Evolutionary conservation across 2,797 vertebrate genomes (phyloP).

Genomic region (Harpagifer antarcticus): DNA sequence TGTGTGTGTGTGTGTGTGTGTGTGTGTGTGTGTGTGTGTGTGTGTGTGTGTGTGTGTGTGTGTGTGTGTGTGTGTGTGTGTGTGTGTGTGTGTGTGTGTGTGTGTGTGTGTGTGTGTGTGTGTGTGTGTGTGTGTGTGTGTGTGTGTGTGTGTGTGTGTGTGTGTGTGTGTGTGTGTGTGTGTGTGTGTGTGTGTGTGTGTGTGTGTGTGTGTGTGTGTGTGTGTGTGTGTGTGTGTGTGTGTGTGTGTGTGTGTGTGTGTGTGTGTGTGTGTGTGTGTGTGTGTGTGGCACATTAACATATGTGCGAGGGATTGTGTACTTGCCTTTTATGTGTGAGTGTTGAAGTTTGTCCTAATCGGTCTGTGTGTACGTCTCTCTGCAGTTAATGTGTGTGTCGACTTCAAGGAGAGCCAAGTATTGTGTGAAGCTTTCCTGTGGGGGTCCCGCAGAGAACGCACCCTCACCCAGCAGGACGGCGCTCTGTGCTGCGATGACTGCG

Average conservation of each 20-base stretch:
- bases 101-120: constrained; percentile 29
- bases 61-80: constrained; percentile 27
- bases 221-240: constrained; percentile 31
- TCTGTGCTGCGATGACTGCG: neutral
- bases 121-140: constrained; percentile 47
- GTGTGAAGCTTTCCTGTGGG: constrained; percentile 82
- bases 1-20: constrained; percentile 31
- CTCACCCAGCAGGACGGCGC: constrained; percentile 55
- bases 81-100: constrained; percentile 32
- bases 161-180: constrained; percentile 40
- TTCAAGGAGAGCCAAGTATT: constrained; percentile 79
- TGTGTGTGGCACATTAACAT: constrained; percentile 1
- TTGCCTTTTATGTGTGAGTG: constrained; percentile 47
- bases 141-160: constrained; percentile 10
- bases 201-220: constrained; percentile 26
- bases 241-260: constrained; percentile 10
- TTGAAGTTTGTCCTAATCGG: constrained; percentile 52
- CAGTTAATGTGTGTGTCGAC: constrained; percentile 49
- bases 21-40: constrained; percentile 30
- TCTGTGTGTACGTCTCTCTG: constrained; percentile 34
- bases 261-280: constrained; percentile 40
- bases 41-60: constrained; percentile 34
- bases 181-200: constrained; percentile 13
- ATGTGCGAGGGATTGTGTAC: constrained; percentile 35
- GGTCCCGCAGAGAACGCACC: constrained; percentile 71